These are phyloP conservation scores for Venustoraphidia nigricollis DNA, from an alignment of 2,888 invertebrate species.

Conservation along the genomic window DNA sequence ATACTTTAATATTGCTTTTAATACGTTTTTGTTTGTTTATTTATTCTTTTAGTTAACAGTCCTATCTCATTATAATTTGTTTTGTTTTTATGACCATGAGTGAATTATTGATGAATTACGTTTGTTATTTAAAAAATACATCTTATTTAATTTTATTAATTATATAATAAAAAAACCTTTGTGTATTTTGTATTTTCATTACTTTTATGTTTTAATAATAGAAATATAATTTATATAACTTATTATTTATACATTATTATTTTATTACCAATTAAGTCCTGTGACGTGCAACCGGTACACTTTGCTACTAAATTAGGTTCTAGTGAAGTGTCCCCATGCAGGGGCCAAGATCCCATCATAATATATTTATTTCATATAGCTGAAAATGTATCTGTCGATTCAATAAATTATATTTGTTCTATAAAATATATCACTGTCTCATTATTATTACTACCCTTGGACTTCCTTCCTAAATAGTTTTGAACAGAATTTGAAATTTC, in stretches of 20 bases:
- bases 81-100: not conserved
- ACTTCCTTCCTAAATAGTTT: too few species aligned
- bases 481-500: too few species aligned
- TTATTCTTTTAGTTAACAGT: constrained; percentile 1
- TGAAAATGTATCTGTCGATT: constrained; percentile 14
- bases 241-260: constrained; percentile 27
- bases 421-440: not conserved
- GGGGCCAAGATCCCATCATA: not conserved
- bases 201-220: constrained; percentile 27
- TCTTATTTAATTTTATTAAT: constrained; percentile 1
- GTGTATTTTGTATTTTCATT: constrained; percentile 7
- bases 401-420: constrained; percentile 30
- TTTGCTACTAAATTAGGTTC: too few species aligned
- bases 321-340: not conserved
- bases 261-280: not conserved
- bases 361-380: not conserved
- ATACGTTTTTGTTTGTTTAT: not conserved
- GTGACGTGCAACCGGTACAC: not conserved
- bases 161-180: constrained; percentile 1
- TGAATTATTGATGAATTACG: constrained; percentile 1
- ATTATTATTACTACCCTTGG: too few species aligned
- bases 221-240: constrained; percentile 30
- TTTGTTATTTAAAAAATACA: constrained; percentile 6
- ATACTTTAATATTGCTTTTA: not conserved
- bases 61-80: not conserved